Conservation (phyloP, 2,113 vertebrate species). For the Montifringilla adamsi region DNA sequence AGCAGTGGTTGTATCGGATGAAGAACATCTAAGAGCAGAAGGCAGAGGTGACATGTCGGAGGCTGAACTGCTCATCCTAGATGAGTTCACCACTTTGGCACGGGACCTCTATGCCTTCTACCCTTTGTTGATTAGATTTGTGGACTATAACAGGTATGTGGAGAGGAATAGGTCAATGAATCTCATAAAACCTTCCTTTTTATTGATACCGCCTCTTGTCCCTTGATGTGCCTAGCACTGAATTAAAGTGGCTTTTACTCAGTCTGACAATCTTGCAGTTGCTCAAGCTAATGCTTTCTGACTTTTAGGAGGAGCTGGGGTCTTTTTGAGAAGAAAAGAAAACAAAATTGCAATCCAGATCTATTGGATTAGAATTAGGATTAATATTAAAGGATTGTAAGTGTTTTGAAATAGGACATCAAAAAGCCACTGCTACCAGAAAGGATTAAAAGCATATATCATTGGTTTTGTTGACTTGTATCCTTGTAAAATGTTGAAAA, state of each 20-base stretch:
- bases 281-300: background rate
- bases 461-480: background rate
- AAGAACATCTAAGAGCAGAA: slow-evolving; percentile 91
- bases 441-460: background rate
- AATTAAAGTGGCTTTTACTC: background rate
- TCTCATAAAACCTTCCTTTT: background rate
- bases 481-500: background rate
- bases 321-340: background rate
- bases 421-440: background rate
- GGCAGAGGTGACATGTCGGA: slow-evolving; percentile 96
- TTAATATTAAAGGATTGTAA: background rate
- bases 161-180: slow-evolving; percentile 11
- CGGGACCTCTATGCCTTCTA: slow-evolving; percentile 97
- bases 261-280: background rate
- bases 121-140: slow-evolving; percentile 93
- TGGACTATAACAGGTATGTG: slow-evolving; percentile 93
- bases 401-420: background rate
- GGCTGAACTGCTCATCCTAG: slow-evolving; percentile 93
- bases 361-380: background rate
- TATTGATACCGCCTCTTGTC: background rate
- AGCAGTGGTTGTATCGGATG: slow-evolving; percentile 87
- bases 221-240: background rate
- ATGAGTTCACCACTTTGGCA: slow-evolving; percentile 91
- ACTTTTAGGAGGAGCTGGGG: background rate
- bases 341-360: background rate